phyloP scores from a whole-genome alignment of 2,113 vertebrate species.

The Neofelis nebulosa region DNA sequence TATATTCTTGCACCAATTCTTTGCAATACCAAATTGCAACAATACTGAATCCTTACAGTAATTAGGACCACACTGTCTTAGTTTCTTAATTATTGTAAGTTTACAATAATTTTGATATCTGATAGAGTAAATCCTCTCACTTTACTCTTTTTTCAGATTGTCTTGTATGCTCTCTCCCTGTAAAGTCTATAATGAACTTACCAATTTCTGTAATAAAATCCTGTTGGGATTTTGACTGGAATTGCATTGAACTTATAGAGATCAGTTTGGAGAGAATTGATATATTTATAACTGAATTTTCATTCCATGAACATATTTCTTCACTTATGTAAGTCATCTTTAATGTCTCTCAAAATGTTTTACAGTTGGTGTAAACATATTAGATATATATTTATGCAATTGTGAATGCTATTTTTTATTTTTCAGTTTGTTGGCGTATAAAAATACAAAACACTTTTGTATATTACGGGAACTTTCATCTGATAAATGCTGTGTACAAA shows the following conservation, averaged over 20 bases:
- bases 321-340: neutral
- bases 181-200: neutral
- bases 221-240: neutral
- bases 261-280: neutral
- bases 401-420: neutral
- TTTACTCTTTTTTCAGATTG: neutral
- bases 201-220: neutral
- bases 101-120: neutral
- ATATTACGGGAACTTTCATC: neutral
- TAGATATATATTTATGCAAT: neutral
- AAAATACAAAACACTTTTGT: neutral
- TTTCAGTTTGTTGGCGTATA: neutral
- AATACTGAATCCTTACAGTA: neutral
- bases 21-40: neutral
- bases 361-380: neutral
- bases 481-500: neutral
- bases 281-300: neutral
- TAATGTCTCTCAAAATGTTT: neutral
- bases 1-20: neutral
- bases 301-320: neutral
- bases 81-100: neutral
- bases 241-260: neutral
- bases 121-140: neutral
- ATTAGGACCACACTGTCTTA: neutral
- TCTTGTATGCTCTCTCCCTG: neutral